Percentiles rank a stretch among this genome's conserved stretches.
Conservation (phyloP, 2,113 vertebrate genomes). For the Onychostruthus taczanowskii region DNA sequence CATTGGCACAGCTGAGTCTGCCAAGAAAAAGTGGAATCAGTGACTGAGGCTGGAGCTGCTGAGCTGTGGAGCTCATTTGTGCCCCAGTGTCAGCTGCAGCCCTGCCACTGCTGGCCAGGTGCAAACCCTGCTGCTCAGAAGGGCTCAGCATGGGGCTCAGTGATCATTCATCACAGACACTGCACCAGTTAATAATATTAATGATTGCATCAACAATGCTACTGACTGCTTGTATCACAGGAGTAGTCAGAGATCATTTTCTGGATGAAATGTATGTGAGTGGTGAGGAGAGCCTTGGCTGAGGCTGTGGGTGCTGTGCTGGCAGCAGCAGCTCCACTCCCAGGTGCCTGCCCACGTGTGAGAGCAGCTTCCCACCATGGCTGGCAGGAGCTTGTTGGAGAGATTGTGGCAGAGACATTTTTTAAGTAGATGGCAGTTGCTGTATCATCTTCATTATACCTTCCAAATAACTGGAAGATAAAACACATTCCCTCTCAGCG, state of each 20-base stretch:
- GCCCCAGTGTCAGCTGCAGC: background rate
- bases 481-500: background rate
- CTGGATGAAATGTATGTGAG: background rate
- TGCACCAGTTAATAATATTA: background rate
- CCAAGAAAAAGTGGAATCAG: background rate
- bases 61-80: background rate
- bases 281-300: background rate
- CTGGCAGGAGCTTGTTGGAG: background rate
- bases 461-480: background rate
- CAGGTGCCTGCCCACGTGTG: background rate
- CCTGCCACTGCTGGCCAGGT: rapidly evolving
- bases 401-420: background rate
- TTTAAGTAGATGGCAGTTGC: background rate
- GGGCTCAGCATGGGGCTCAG: background rate
- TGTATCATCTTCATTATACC: background rate
- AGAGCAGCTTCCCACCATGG: background rate
- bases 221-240: background rate
- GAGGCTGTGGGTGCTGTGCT: background rate
- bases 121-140: background rate
- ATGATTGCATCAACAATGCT: background rate
- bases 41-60: background rate
- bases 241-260: background rate
- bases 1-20: background rate
- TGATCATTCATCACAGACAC: background rate
- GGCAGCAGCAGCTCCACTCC: background rate